Base-by-base conservation (phyloP, 1,140 invertebrate species). In the Platyura marginata region DNA sequence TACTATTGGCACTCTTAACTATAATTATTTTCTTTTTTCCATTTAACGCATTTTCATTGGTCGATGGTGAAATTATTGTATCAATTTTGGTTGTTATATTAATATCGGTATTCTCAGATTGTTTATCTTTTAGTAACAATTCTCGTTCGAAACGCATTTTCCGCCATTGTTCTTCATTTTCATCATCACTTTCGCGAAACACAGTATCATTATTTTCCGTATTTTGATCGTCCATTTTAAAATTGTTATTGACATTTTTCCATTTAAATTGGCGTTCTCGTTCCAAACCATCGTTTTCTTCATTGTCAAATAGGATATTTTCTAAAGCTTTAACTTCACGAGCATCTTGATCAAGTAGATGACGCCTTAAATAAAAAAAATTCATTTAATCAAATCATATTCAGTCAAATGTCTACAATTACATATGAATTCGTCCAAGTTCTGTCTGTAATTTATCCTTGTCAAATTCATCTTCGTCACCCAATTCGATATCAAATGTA, bases 271-370 rank as follows among this genome's bases (percentile, higher is more conserved):
- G 73, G 35, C 82, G 66, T 48, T 79, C 69, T 4, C 85, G 63
- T 13, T 75, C 74, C 10, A 57, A 61, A 3, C 75, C 78, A 56
- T 84, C 72, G 33, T 86, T 62, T 57, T 88, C 85, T 1, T 85
- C 85, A 60, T 89, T 82, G 49, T 86, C 81, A 8, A 90, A 69
- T 15, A 84, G 70, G 52, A 83, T 59, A 49, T 89, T 81, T 56
- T 89, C 74, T 0, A 85, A 64, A 34, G 81, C 58, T 51, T 72
- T 70, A 1, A 90, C 66, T 46, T 85, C 71, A 23, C 74, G 64
- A 34, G 81, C 73, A 59, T 90, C 84, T 44, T 86, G 74, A 57
- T 87, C 83, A 20, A 86, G 54, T 39, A 84, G 49, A 50, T 74
- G 71, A 44, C 74, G 75, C 47, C 74, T 78, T 44, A 44, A 53